A percentile compares a stretch with the other conserved stretches of the same genome.
Evolutionary conservation across 2,113 vertebrate species (phyloP).

Genomic region (Tonatia bakeri): DNA sequence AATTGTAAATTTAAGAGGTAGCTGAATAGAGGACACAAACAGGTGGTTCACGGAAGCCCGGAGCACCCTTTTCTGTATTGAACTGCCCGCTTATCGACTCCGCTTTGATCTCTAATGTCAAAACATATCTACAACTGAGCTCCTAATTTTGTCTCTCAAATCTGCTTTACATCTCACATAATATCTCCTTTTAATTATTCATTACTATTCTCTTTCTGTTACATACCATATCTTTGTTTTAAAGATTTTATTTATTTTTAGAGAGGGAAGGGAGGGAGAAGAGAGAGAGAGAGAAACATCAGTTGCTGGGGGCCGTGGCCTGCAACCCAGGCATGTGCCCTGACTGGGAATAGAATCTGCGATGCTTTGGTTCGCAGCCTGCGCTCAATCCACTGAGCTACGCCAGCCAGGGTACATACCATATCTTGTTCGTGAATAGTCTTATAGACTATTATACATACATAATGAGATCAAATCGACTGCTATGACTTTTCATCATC

Average conservation of each 20-base stretch:
- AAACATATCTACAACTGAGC: background rate
- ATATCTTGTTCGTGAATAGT: background rate
- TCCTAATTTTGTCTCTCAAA: background rate
- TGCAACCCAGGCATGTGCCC: too few species aligned
- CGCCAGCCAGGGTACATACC: too few species aligned
- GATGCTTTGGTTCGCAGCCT: too few species aligned
- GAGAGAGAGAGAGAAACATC: too few species aligned
- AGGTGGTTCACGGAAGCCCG: background rate
- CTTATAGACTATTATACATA: background rate
- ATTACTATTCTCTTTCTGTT: background rate
- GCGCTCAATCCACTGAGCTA: too few species aligned
- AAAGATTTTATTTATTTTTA: too few species aligned
- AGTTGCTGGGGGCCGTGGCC: too few species aligned
- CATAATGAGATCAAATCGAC: background rate
- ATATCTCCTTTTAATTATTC: background rate
- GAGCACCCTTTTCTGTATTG: background rate
- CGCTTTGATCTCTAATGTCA: background rate
- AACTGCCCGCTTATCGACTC: background rate
- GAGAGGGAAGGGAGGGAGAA: too few species aligned
- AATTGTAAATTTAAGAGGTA: background rate
- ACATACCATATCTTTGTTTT: background rate
- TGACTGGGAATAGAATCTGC: too few species aligned
- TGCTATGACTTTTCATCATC: background rate
- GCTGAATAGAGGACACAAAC: background rate
- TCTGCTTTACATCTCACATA: background rate